These are phyloP conservation scores for Brachionus rubens DNA, from an alignment of 1,140 invertebrate genomes.

Conservation along the genomic window DNA sequence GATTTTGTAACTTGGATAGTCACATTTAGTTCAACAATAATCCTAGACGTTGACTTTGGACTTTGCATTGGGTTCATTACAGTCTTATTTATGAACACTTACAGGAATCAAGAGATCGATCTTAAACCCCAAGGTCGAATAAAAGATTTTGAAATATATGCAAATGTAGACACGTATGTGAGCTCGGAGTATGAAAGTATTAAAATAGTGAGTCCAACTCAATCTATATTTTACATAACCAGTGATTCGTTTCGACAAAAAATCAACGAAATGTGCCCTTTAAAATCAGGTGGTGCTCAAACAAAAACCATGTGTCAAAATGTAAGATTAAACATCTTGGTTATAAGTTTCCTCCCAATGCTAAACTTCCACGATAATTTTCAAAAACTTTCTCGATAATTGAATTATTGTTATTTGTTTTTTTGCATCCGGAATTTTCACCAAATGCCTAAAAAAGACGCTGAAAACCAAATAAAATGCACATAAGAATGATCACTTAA, in stretches of 20 bases:
- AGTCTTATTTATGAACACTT: conserved; percentile 70
- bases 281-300: neutral
- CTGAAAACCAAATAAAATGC: too few relatives aligned
- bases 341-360: too few relatives aligned
- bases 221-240: conserved; percentile 24
- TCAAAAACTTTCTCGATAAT: too few relatives aligned
- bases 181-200: conserved; percentile 1
- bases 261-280: conserved; percentile 12
- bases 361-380: too few relatives aligned
- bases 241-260: neutral
- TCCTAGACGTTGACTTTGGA: conserved; percentile 81
- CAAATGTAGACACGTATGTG: neutral
- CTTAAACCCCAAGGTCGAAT: conserved; percentile 13
- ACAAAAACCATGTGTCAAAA: neutral
- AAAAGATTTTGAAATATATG: conserved; percentile 32
- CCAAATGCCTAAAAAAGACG: too few relatives aligned
- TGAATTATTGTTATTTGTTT: too few relatives aligned
- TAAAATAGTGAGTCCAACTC: conserved; percentile 4
- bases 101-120: conserved; percentile 57
- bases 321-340: conserved; percentile 9
- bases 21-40: conserved; percentile 73
- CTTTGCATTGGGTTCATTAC: conserved; percentile 70
- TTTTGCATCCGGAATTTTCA: too few relatives aligned
- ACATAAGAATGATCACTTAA: too few relatives aligned
- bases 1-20: conserved; percentile 70